Base-by-base conservation (phyloP, 1,140 invertebrate genomes). In the Babylonia areolata region DNA sequence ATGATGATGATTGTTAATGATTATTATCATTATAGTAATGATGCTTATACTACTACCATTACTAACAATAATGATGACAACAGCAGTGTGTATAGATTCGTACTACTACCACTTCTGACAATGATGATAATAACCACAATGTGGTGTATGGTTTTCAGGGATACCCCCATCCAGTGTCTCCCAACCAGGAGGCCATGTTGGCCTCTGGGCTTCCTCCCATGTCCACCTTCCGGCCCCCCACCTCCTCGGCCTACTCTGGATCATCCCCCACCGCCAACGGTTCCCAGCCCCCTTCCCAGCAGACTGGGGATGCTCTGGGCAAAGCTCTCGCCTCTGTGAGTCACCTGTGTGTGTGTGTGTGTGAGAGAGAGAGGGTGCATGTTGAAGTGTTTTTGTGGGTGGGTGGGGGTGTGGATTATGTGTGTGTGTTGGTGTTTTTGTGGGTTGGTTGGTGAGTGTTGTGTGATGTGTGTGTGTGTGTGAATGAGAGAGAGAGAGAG, bases 131-230 rank as follows among this genome's bases (percentile, higher is more conserved):
- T 11, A 31, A 9, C 33, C 35, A 78, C 20, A 33, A 33, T n/a
- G 1, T 33, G 23, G 31, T 3, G 6, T 78, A 28, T 33, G 20
- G 20, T n/a, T 37, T 28, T 35, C 88, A 91, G 90, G 88, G 89
- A 78, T 91, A 91, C 84, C 96, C 91, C 94, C 82, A 95, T 86
- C 94, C 95, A 75, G 95, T 96, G 92, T 96, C 96, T 85, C 95
- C 96, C 81, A 95, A 95, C 89, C 96, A 96, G 91, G 96, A 96
- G 85, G 95, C 95, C 88, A 95, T 95, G 91, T 95, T 96, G 92
- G 95, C 96, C 91, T 96, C 97, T 40, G 96, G 96, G 83, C 95
- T 99, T 94, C 98, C 98, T 85, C 98, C 98, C 58, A 98, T 99
- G 97, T 98, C 97, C 84, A 97, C 97, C 87, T 97, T 99, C 95